Evolutionary conservation across 2,797 vertebrate species (phyloP), one percentile per base, ranked within the genome.

Genomic region (Microchirus variegatus): DNA sequence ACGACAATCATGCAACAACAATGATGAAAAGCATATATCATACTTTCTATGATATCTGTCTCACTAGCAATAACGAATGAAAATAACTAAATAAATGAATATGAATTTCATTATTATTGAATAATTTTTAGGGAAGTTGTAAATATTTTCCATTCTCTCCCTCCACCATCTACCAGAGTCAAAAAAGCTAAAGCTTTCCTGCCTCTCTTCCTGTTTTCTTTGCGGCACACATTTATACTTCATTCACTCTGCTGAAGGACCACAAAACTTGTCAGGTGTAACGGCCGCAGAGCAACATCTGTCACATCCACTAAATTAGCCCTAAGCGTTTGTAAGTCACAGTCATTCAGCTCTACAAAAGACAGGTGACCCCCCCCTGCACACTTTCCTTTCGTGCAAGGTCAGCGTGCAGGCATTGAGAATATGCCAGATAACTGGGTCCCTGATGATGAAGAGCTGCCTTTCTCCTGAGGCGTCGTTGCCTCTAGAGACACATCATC

Each of bases 401-500:
- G n/a, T 56, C 62, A 74, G 56, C 26, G 1, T 11, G 52, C 31
- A 45, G 36, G 36, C 75, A 64, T 64, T 64, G 78, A 66, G 71
- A 77, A 78, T 78, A 87, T 59, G 79, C 59, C 82, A 84, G 73
- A 80, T 71, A 92, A 90, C 82, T 91, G 83, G 86, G 87, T 93
- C 90, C 89, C 86, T 41, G 67, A 90, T 91, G 90, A 92, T 90
- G 84, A 90, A 92, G 90, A 86, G 80, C 76, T 51, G 52, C 75
- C 72, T 90, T 77, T 84, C 83, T 84, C 87, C 78, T 69, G 72
- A 85, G 80, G 87, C 82, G 65, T 67, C 70, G 61, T 52, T 8
- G 73, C 87, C 90, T 84, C 90, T 31, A 72, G 91, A 83, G 90
- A 91, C 87, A 75, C 86, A 90, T 91, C 89, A 91, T 90, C 79